Conservation (phyloP, 2,797 vertebrate genomes). For the Muraenolepis orangiensis region DNA sequence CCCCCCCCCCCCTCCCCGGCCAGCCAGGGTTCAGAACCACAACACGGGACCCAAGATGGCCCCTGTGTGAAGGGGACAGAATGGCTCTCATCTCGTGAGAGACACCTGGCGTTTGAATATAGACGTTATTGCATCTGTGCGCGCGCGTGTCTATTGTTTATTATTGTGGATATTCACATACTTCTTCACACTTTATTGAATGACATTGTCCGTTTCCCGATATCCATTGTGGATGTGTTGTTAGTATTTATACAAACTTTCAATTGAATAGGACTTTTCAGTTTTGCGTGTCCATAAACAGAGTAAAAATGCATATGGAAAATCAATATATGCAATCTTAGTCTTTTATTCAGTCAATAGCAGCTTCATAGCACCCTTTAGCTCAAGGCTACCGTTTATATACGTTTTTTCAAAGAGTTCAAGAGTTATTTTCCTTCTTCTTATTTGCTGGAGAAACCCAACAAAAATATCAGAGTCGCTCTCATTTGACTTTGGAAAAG, state of each 20-base stretch:
- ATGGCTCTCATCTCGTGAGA: too few relatives aligned
- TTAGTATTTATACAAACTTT: background rate
- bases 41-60: too few relatives aligned
- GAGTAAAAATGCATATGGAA: background rate
- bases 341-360: background rate
- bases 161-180: background rate
- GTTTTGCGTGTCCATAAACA: background rate
- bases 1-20: too few relatives aligned
- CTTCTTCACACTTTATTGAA: background rate
- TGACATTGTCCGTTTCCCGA: background rate
- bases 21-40: background rate
- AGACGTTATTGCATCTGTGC: too few relatives aligned
- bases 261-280: background rate
- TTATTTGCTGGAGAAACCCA: slow-evolving; percentile 27
- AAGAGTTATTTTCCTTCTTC: slow-evolving; percentile 26
- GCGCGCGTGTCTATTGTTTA: background rate
- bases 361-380: background rate
- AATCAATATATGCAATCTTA: background rate
- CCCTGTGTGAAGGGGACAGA: background rate
- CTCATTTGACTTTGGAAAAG: slow-evolving; percentile 41
- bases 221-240: background rate
- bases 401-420: slow-evolving; percentile 17
- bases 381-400: background rate
- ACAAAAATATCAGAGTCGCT: background rate
- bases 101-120: background rate